Percentiles rank a stretch among this genome's conserved stretches.
These are phyloP conservation scores for Nibea albiflora DNA, from an alignment of 2,113 vertebrate species.

Conservation along the genomic window DNA sequence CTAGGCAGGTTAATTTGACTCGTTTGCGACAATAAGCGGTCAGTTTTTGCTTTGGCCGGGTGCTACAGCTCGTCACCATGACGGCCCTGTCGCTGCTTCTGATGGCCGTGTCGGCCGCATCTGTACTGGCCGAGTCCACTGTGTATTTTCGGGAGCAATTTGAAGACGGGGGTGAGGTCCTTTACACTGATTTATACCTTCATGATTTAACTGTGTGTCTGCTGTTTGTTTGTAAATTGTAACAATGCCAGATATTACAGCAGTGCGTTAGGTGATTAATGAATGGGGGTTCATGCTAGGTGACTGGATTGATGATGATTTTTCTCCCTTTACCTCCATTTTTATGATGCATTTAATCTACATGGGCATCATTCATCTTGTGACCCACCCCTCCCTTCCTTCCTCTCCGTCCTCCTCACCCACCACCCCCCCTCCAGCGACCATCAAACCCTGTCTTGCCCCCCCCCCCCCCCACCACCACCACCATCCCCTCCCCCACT, in stretches of 20 bases:
- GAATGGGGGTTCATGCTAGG: neutral
- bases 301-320: neutral
- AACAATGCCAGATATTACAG: accelerated
- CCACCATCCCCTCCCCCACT: neutral
- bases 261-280: neutral
- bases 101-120: slow-evolving; percentile 71
- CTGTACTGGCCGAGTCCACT: slow-evolving; percentile 76
- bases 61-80: slow-evolving; percentile 63
- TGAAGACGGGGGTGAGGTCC: slow-evolving; percentile 87
- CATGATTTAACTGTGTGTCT: neutral
- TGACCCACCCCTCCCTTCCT: slow-evolving; percentile 1
- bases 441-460: slow-evolving; percentile 33
- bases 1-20: neutral
- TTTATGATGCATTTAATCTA: neutral
- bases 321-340: neutral
- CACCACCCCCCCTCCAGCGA: neutral
- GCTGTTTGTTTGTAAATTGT: neutral
- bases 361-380: slow-evolving; percentile 35
- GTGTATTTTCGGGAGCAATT: slow-evolving; percentile 88
- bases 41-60: neutral
- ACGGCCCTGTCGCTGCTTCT: slow-evolving; percentile 78
- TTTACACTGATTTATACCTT: slow-evolving; percentile 2
- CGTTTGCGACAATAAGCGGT: neutral
- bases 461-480: slow-evolving; percentile 22
- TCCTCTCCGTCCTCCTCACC: neutral